phyloP scores from a whole-genome alignment of 1,140 invertebrate species.

The Melanaphis sacchari region DNA sequence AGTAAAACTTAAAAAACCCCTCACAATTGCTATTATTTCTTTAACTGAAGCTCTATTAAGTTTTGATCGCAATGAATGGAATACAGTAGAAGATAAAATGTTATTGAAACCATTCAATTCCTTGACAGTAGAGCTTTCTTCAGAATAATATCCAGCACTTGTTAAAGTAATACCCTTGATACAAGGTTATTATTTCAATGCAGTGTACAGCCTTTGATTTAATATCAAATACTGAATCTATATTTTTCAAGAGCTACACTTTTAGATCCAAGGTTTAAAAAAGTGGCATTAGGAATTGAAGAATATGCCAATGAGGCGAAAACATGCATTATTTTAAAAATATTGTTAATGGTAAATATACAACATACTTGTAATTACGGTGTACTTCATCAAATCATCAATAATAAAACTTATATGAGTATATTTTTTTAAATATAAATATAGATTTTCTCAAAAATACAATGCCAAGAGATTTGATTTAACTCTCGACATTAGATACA shows the following conservation, averaged over 20 bases:
- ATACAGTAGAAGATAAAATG: background rate
- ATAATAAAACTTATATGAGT: too few species aligned
- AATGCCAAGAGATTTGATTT: too few species aligned
- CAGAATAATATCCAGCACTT: background rate
- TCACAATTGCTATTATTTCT: background rate
- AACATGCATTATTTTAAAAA: background rate
- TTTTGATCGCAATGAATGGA: background rate
- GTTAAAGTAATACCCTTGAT: constrained; percentile 21
- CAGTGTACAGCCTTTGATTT: too few species aligned
- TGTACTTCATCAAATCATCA: too few species aligned
- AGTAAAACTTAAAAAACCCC: background rate
- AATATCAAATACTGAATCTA: too few species aligned
- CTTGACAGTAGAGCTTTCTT: background rate
- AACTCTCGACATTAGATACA: too few species aligned
- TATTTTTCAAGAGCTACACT: background rate
- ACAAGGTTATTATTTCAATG: background rate
- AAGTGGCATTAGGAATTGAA: background rate
- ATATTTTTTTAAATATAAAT: too few species aligned
- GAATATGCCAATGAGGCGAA: background rate
- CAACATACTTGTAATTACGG: too few species aligned
- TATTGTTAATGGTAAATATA: background rate
- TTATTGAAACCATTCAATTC: background rate
- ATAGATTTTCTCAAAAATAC: too few species aligned
- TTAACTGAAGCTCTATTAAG: background rate
- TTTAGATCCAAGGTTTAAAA: background rate